phyloP scores from a whole-genome alignment of 2,888 invertebrate species.

The Cremastinae sp. region DNA sequence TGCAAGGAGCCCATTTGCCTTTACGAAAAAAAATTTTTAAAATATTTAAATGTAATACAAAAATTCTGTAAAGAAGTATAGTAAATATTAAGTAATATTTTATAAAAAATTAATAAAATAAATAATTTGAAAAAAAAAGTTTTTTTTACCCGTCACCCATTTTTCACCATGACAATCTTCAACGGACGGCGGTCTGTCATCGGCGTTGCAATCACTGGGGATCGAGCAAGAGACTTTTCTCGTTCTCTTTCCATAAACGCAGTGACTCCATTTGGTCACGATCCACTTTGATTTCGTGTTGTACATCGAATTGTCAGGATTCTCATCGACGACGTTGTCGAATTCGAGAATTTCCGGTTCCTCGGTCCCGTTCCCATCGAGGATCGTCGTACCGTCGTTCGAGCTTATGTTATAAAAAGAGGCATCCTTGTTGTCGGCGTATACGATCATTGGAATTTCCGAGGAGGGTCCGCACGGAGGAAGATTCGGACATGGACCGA shows the following conservation, averaged over 20 bases:
- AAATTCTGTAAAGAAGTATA: no score
- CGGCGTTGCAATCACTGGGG: conserved; percentile 69
- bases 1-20: conserved; percentile 75
- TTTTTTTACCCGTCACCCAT: conserved; percentile 75
- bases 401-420: conserved; percentile 74
- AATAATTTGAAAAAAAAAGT: no score
- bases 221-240: conserved; percentile 73
- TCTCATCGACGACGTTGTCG: conserved; percentile 75
- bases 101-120: no score
- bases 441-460: conserved; percentile 72
- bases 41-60: background rate
- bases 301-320: conserved; percentile 73
- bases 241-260: conserved; percentile 69
- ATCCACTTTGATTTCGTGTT: conserved; percentile 75
- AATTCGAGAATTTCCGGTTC: conserved; percentile 76
- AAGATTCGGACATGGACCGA: conserved; percentile 84
- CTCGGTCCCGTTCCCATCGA: conserved; percentile 69
- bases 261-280: conserved; percentile 74
- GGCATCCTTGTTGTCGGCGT: conserved; percentile 70
- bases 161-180: conserved; percentile 74
- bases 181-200: conserved; percentile 68
- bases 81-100: no score
- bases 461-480: conserved; percentile 79
- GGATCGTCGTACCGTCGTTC: conserved; percentile 69
- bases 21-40: background rate